These are phyloP conservation scores for Drosophila ochracea DNA, from an alignment of 2,888 invertebrate genomes.

Conservation along the genomic window DNA sequence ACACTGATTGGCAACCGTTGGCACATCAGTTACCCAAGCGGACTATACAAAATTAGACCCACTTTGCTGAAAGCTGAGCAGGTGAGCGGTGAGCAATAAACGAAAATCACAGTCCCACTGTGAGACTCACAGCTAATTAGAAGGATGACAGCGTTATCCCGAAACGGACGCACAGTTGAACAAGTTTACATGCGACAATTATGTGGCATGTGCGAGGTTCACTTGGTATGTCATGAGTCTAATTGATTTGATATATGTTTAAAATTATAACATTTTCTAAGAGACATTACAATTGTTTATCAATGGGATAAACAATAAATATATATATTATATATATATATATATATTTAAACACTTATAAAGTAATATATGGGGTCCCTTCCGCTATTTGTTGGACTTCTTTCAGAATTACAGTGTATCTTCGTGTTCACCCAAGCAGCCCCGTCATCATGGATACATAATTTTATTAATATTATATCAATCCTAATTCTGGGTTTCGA, in stretches of 20 bases:
- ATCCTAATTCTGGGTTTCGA: not conserved
- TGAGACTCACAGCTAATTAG: slow-evolving; percentile 40
- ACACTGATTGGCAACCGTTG: slow-evolving; percentile 56
- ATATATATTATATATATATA: not conserved
- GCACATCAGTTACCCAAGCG: not conserved
- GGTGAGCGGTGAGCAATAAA: slow-evolving; percentile 24
- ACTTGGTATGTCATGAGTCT: not conserved
- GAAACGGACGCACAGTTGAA: slow-evolving; percentile 20
- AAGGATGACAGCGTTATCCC: slow-evolving; percentile 24
- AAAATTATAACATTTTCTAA: too few relatives aligned
- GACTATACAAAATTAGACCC: slow-evolving; percentile 41
- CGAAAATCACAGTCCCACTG: slow-evolving; percentile 33
- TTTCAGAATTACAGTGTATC: not conserved
- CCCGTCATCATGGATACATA: not conserved
- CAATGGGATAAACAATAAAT: not conserved
- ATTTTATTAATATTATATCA: not conserved
- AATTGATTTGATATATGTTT: not conserved
- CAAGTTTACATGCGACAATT: slow-evolving; percentile 7
- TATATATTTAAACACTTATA: not conserved
- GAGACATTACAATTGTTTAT: not conserved
- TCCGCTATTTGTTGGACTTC: not conserved
- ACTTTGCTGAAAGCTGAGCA: slow-evolving; percentile 16
- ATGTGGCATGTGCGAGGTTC: slow-evolving; percentile 19
- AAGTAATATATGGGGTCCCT: not conserved
- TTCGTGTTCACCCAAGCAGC: not conserved